These are phyloP conservation scores for Pyrocoelia pectoralis DNA, from an alignment of 2,888 invertebrate genomes.

Conservation along the genomic window DNA sequence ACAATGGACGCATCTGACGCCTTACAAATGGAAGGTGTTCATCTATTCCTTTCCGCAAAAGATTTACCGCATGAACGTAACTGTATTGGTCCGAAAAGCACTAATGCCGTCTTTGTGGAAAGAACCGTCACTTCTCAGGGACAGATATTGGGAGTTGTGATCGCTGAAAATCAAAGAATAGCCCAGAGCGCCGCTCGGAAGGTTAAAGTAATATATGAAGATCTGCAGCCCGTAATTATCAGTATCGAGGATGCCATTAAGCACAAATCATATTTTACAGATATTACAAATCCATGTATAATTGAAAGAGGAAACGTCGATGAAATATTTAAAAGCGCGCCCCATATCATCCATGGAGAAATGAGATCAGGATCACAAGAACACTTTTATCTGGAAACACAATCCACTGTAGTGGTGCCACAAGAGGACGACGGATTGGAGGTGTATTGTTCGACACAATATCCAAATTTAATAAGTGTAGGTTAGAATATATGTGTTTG, in stretches of 20 bases:
- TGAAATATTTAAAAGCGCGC: conserved; percentile 69
- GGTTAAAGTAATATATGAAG: conserved; percentile 85
- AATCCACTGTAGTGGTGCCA: conserved; percentile 74
- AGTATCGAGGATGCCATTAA: conserved; percentile 90
- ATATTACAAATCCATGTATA: conserved; percentile 61
- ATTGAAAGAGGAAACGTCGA: conserved; percentile 71
- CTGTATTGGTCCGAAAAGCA: conserved; percentile 55
- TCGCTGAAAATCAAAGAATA: conserved; percentile 77
- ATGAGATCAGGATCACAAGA: conserved; percentile 89
- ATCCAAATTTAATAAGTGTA: conserved; percentile 78
- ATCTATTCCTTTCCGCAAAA: conserved; percentile 78
- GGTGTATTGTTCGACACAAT: conserved; percentile 84
- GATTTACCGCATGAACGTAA: conserved; percentile 78
- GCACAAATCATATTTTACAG: conserved; percentile 73
- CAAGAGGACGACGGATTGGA: conserved; percentile 87
- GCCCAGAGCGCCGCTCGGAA: conserved; percentile 85
- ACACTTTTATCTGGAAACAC: conserved; percentile 96
- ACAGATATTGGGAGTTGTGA: conserved; percentile 82
- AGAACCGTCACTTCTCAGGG: conserved; percentile 80
- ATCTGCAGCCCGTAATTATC: conserved; percentile 78
- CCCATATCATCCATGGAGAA: conserved; percentile 81
- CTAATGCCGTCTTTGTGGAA: not conserved
- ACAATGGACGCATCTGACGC: conserved; percentile 78
- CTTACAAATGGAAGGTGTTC: conserved; percentile 78
- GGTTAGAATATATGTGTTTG: conserved; percentile 29